Base-by-base conservation (phyloP, 1,140 invertebrate species). In the Latrodectus geometricus region DNA sequence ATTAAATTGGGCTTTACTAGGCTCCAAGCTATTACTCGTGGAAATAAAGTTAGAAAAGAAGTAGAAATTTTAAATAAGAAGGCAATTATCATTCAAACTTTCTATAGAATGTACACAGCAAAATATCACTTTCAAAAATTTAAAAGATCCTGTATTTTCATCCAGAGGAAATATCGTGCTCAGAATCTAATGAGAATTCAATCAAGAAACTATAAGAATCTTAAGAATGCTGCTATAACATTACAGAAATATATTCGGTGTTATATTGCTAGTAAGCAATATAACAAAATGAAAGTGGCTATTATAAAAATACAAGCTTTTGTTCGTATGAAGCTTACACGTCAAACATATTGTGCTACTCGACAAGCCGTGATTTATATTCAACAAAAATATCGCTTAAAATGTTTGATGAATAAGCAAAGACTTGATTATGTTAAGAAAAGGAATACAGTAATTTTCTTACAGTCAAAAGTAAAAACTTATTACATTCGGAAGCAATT, bases 231-330 rank as follows among this genome's bases (percentile, higher is more conserved):
- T 68, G 11, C 48, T n/a, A 0, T 79, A 17, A 8, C 15, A n/a
- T 49, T 68, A 48, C 76, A 74, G 50, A 74, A 20, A 49, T 48
- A 9, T 17, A 0, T 74, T 35, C 54, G 56, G 14, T 14, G 20
- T 20, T 35, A 17, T 23, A 35, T 17, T 9, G 3, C 69, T 14
- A 87, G 50, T 48, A 88, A 76, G 54, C 14, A 23, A 48, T 88
- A 69, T 49, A 23, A 54, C 20, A 52, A 86, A 23, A 75, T 23
- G 12, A 76, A 77, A 11, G 90, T 86, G 73, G 70, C 81, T 48
- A 70, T 70, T 14, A 65, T 84, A 49, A 48, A 5, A 66, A 20
- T 79, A 8, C 77, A 79, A 20, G 12, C 17, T 5, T 35, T 35
- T 35, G 35, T 35, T 35, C 35, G 35, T 35, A 35, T 35, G 35